Evolutionary conservation across 2,888 invertebrate genomes (phyloP).

Genomic region (Koerneria pararmatus): DNA sequence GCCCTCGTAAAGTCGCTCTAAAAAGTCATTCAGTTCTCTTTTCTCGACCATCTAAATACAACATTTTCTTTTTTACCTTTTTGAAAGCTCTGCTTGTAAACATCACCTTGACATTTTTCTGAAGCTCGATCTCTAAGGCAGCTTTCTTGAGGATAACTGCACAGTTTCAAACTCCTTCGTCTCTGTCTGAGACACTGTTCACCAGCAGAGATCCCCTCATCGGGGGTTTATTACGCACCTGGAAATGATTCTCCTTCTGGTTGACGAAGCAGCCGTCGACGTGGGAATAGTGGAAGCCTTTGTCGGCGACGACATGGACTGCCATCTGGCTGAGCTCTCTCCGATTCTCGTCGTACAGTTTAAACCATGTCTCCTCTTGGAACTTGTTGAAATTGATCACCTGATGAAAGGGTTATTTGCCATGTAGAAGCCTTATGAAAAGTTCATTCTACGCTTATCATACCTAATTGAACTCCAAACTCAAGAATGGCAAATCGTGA

Average conservation of each 20-base stretch:
- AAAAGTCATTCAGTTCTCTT: no score
- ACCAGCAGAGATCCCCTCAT: neutral
- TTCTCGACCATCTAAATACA: neutral
- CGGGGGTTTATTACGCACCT: slow-evolving; percentile 63
- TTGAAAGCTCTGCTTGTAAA: no score
- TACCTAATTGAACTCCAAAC: no score
- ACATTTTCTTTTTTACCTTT: no score
- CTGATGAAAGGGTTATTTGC: no score
- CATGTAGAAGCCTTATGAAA: no score
- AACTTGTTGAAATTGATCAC: slow-evolving; percentile 51
- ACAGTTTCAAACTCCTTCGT: neutral
- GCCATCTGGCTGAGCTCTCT: slow-evolving; percentile 32
- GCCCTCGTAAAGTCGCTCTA: no score
- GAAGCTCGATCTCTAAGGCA: neutral
- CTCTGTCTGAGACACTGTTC: neutral
- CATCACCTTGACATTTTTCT: no score
- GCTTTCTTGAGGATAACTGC: neutral
- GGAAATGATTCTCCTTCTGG: slow-evolving; percentile 99
- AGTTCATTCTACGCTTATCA: no score
- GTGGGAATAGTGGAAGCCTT: slow-evolving; percentile 95
- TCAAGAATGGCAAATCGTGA: no score
- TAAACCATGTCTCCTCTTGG: slow-evolving; percentile 48
- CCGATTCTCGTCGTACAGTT: slow-evolving; percentile 46
- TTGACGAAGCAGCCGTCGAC: slow-evolving; percentile 97
- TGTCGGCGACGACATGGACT: slow-evolving; percentile 88